Evolutionary conservation across 2,113 vertebrate species (phyloP), one percentile per base, ranked within the genome.

Genomic region (Glareola pratincola): DNA sequence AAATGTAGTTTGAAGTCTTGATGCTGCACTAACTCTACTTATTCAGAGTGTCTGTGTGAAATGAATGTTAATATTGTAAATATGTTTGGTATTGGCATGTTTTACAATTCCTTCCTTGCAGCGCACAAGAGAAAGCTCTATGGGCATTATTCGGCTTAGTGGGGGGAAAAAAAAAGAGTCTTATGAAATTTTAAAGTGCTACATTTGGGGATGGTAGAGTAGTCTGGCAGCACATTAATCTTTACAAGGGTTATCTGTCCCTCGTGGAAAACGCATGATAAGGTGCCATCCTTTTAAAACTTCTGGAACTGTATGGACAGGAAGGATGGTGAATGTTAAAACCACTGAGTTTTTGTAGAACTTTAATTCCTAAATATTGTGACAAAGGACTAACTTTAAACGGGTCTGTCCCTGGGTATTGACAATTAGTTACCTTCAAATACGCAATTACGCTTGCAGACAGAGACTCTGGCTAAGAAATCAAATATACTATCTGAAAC

Each of bases 161-260:
- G 32, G 27, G 43, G 12, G 3, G 53, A 63, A 47, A 45, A 78
- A 79, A 74, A 45, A 78, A 79, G 71, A 6, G 20, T 51, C 53
- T 79, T 89, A 85, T 82, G 77, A 95, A 97, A 97, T 91, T 96
- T 97, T 95, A 34, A 88, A 92, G 39, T 32, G 26, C 66, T 88
- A 45, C 45, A 67, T 91, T 95, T 81, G 66, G 86, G 74, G n/a
- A 73, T 74, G 51, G 79, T 82, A 32, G 73, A 72, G 51, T 50
- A 79, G 69, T 41, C 69, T 90, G 91, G 62, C 86, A 95, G 74
- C n/a, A 59, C 91, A 95, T 97, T 94, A 69, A 87, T 96, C 94
- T 94, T 94, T 82, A 73, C 41, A 54, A 75, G 92, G 89, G 69
- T 94, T 95, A 91, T 95, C 57, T 69, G 23, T 91, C 84, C 69